Evolutionary conservation across 2,797 vertebrate genomes (phyloP), one percentile per base, ranked within the genome.

Genomic region (Enteromius thamalakanensis): DNA sequence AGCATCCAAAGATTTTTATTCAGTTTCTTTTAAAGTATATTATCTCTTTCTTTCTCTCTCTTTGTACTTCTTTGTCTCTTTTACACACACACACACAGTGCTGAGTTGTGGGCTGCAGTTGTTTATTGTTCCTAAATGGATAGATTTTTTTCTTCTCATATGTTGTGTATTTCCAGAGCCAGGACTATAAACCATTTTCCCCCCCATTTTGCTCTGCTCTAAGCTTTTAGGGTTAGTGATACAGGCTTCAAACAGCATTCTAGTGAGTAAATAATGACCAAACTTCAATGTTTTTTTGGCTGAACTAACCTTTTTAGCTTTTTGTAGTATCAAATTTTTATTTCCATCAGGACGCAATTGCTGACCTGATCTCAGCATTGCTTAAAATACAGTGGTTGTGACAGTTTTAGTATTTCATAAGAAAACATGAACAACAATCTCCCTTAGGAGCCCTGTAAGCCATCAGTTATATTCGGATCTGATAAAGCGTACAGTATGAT

Each of bases 41-140:
- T 79, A 17, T 15, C n/a, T 58, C 19, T 10, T 19, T 49, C 45
- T 37, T 2, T 5, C n/a, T 12, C 15, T 26, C 29, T 19, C 47
- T 51, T 32, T 19, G 0, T 42, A 42, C 29, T 42, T 47, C 45
- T 47, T 14, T 47, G 45, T 17, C 7, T 14, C 1, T 11, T 15
- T 1, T 8, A 17, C 47, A 17, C 15, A 49, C 51, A 49, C 51
- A 68, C 49, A 78, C 58, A 65, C 89, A 87, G 87, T 87, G 79
- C 71, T 67, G 60, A 65, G 32, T 75, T 82, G 64, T 77, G 64
- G 64, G 23, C 37, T 70, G 40, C 21, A 19, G 68, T 70, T 70
- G 51, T 77, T 70, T 77, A 55, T 83, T 69, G 64, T 55, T 83
- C 26, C 51, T 70, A 77, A 76, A 75, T 34, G 42, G 70, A 74